Conservation (phyloP, 2,113 vertebrate species). For the Daboia siamensis region DNA sequence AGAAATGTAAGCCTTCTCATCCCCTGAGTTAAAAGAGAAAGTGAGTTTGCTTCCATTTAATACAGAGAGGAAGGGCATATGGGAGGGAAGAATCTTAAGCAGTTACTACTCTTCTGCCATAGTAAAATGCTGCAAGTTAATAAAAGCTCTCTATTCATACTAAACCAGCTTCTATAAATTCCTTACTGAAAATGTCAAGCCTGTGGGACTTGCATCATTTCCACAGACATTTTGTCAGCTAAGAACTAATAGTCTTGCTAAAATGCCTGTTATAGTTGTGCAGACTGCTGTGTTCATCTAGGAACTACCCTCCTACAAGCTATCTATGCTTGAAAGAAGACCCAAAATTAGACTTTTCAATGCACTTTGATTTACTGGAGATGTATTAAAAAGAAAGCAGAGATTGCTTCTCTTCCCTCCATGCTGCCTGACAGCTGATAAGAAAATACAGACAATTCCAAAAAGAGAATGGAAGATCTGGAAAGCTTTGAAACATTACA, state of each 20-base stretch:
- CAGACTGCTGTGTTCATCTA: conserved; percentile 18
- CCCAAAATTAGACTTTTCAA: conserved; percentile 10
- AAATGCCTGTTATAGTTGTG: conserved; percentile 36
- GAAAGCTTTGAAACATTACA: neutral
- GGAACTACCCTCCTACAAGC: conserved; percentile 28
- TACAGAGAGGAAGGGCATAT: neutral
- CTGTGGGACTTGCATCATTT: neutral
- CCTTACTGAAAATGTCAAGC: neutral
- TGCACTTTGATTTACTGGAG: conserved; percentile 48
- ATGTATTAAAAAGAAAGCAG: conserved; percentile 27
- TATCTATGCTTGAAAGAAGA: conserved; percentile 1
- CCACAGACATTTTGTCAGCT: neutral
- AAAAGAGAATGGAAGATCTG: conserved; percentile 19
- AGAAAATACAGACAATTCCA: neutral
- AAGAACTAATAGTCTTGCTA: neutral
- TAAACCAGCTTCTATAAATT: neutral
- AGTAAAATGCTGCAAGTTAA: neutral
- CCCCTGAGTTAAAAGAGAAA: neutral
- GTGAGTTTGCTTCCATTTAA: neutral
- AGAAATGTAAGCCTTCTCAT: neutral
- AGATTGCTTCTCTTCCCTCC: conserved; percentile 1
- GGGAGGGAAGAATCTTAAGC: neutral
- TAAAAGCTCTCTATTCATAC: neutral
- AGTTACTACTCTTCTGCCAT: neutral
- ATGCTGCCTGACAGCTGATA: conserved; percentile 7